Percentiles rank a stretch among this genome's conserved stretches.
Evolutionary conservation across 2,888 invertebrate genomes (phyloP).

Genomic region (Napeogenes sylphis): DNA sequence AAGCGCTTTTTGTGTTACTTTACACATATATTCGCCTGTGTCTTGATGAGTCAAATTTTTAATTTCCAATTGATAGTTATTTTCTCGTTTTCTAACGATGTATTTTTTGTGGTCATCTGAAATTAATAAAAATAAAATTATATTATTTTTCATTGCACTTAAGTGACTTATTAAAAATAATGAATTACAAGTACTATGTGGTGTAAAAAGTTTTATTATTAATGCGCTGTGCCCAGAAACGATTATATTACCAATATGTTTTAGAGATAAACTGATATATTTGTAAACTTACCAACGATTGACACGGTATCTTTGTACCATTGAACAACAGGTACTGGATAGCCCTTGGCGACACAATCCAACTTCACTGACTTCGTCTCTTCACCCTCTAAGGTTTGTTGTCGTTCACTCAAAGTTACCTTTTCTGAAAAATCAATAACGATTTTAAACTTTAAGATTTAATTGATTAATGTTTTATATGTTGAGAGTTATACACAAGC

Average conservation of each 20-base stretch:
- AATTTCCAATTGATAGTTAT: constrained; percentile 54
- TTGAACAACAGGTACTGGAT: constrained; percentile 56
- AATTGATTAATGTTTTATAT: neutral
- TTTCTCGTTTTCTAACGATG: constrained; percentile 41
- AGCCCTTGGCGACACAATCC: constrained; percentile 58
- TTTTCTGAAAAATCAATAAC: constrained; percentile 45
- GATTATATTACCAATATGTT: no score
- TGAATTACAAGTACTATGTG: no score
- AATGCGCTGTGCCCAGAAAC: no score
- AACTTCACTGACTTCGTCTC: constrained; percentile 54
- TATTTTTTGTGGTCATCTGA: constrained; percentile 54
- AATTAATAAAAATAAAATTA: constrained; percentile 12
- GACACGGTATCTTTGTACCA: constrained; percentile 58
- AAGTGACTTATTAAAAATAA: no score
- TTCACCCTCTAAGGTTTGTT: constrained; percentile 49
- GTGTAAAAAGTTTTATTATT: no score
- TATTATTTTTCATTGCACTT: no score
- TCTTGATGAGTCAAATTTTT: constrained; percentile 59
- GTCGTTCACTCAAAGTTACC: constrained; percentile 46
- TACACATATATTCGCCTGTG: constrained; percentile 61
- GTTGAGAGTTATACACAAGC: no score
- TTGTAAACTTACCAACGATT: constrained; percentile 40
- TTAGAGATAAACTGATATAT: no score
- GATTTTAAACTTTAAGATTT: neutral
- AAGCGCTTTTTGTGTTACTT: constrained; percentile 60